A percentile compares a stretch with the other conserved stretches of the same genome.
These are phyloP conservation scores for Hoplostethus atlanticus DNA, from an alignment of 2,797 vertebrate genomes.

Conservation along the genomic window DNA sequence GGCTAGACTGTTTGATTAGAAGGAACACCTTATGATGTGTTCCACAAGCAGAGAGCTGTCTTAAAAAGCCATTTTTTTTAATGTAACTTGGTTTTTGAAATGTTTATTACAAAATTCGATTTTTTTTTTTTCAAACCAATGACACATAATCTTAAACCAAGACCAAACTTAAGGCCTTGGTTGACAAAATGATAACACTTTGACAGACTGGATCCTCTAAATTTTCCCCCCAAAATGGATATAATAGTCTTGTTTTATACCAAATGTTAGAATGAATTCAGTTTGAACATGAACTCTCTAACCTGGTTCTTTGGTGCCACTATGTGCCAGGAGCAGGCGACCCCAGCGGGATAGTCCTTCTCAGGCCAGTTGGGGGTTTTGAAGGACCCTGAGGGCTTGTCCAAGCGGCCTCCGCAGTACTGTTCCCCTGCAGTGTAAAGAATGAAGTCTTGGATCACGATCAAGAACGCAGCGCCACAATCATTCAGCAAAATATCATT, in stretches of 20 bases:
- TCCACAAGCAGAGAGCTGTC: slow-evolving; percentile 17
- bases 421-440: slow-evolving; percentile 88
- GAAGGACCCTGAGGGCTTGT: slow-evolving; percentile 91
- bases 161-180: too few relatives aligned
- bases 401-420: slow-evolving; percentile 95
- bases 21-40: slow-evolving; percentile 2
- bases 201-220: too few relatives aligned
- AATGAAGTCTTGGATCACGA: neutral
- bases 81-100: neutral
- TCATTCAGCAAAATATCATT: neutral
- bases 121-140: too few relatives aligned
- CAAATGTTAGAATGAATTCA: neutral
- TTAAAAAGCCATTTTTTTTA: neutral
- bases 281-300: slow-evolving; percentile 21
- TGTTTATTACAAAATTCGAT: neutral
- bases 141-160: too few relatives aligned
- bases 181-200: too few relatives aligned
- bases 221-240: too few relatives aligned
- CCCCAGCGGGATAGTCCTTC: slow-evolving; percentile 95
- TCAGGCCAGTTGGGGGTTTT: slow-evolving; percentile 99
- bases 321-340: slow-evolving; percentile 97
- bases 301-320: slow-evolving; percentile 97
- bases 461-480: neutral
- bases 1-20: slow-evolving; percentile 10
- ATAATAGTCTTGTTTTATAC: too few relatives aligned